Evolutionary conservation across 2,797 vertebrate species (phyloP).

Genomic region (Florisuga fusca): DNA sequence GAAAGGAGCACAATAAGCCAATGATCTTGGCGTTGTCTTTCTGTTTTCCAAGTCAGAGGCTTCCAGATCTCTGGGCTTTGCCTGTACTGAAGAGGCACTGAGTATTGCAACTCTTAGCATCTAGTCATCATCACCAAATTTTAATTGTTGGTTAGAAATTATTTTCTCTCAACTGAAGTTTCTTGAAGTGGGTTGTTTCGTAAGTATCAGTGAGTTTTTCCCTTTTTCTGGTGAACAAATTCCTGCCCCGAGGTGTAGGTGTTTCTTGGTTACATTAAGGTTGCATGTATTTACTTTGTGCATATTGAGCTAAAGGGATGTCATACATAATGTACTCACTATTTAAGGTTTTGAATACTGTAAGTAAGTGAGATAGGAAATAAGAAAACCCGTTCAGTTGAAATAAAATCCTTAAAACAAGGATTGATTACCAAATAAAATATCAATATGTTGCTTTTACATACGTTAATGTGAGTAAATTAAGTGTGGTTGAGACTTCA

Average conservation of each 20-base stretch:
- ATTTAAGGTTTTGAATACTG: neutral
- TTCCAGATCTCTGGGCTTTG: slow-evolving; percentile 33
- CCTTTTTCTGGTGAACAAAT: neutral
- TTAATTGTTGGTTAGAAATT: slow-evolving; percentile 30
- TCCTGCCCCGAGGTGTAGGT: slow-evolving; percentile 22
- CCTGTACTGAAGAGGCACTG: neutral
- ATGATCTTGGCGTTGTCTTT: neutral
- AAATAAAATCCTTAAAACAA: neutral
- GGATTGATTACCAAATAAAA: neutral
- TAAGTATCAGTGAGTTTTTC: slow-evolving; percentile 7
- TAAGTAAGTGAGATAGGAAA: neutral
- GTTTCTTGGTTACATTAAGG: neutral
- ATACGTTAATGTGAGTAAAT: neutral
- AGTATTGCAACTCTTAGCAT: neutral
- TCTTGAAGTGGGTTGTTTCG: slow-evolving; percentile 16
- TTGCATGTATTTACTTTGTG: neutral
- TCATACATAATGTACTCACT: neutral
- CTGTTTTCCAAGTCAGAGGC: neutral
- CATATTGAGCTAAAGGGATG: neutral
- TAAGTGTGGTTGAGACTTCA: neutral
- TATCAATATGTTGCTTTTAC: neutral
- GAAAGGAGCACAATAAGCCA: neutral
- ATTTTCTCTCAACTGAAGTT: slow-evolving; percentile 15
- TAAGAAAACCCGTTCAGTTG: neutral
- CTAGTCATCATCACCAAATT: neutral